These are phyloP conservation scores for Lacerta viridis DNA, from an alignment of 2,797 vertebrate species.

Conservation along the genomic window DNA sequence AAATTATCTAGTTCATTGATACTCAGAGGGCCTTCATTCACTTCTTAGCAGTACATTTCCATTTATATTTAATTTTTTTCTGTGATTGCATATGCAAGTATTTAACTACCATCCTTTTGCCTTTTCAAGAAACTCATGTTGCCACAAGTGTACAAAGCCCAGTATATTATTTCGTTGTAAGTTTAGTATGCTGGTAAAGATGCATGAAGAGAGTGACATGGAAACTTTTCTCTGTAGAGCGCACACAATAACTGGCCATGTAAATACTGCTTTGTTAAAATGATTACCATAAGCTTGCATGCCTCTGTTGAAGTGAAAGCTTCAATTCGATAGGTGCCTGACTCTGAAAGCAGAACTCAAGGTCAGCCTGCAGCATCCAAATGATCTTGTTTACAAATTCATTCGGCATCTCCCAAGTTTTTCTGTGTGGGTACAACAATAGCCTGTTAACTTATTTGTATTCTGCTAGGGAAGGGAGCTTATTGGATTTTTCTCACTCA, in stretches of 20 bases:
- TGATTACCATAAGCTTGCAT: conserved; percentile 19
- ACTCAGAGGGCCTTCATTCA: not conserved
- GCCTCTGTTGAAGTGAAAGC: conserved; percentile 7
- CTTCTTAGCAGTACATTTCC: not conserved
- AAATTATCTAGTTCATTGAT: not conserved
- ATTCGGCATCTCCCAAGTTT: conserved; percentile 35
- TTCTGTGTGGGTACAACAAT: conserved; percentile 30
- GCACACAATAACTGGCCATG: not conserved
- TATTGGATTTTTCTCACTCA: conserved; percentile 68
- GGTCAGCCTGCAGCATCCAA: conserved; percentile 55
- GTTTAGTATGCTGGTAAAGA: not conserved
- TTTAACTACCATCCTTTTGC: conserved; percentile 22
- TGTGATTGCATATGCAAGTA: not conserved
- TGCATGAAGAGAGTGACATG: conserved; percentile 3
- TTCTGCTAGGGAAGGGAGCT: conserved; percentile 57
- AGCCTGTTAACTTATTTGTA: conserved; percentile 58
- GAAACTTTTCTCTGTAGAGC: not conserved
- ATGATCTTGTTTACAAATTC: conserved; percentile 62
- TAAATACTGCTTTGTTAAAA: conserved; percentile 20
- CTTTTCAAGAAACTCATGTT: not conserved
- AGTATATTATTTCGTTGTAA: not conserved
- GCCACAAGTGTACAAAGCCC: no score
- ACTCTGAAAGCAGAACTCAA: conserved; percentile 42
- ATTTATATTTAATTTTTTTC: not conserved
- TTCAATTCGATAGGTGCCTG: conserved; percentile 1